Evolutionary conservation across 2,888 invertebrate genomes (phyloP), one percentile per base, ranked within the genome.

Genomic region (Prosopocoilus inquinatus): DNA sequence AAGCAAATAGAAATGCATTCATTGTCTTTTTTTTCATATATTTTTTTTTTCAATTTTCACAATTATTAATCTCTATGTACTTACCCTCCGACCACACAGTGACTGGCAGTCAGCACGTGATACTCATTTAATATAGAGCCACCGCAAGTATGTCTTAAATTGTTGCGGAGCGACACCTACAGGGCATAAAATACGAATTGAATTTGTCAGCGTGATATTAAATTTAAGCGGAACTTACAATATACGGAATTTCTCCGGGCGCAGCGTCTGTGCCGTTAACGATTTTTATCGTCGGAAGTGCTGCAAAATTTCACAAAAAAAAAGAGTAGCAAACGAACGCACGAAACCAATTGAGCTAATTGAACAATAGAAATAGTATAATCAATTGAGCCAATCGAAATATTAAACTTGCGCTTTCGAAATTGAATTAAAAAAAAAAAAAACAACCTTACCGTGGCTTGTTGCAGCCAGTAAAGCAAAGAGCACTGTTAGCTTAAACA

Each of bases 161-260:
- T 41, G 0, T 13, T 9, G 33, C 57, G 47, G 4, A 62, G 20
- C 2, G 60, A 60, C 39, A 62, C 51, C 59, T 62, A 39, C 20
- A 28, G 5, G 20, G 5, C 20, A 28, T 28, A 28, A 28, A 11
- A 54, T 47, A 53, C 7, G 20, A 50, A 32, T 13, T 28, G 7
- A 28, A 28, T 9, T 33, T 35, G 35, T 36, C 43, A 12, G 35
- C 12, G 12, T 36, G 28, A 35, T 32, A 50, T 16, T n/a, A 8
- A 9, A 4, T 13, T 2, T 9, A 46, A 12, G 41, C 20, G 28
- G 8, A 16, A 45, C 60, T 58, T 55, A 64, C 64, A 47, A 64
- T 64, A 35, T 57, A 64, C 12, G 63, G 63, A 58, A 64, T 51
- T 62, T 64, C 63, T 35, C 63, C 64, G 2, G 13, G 32, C n/a